These are phyloP conservation scores for Cyanistes caeruleus DNA, from an alignment of 2,113 vertebrate genomes.

Conservation along the genomic window DNA sequence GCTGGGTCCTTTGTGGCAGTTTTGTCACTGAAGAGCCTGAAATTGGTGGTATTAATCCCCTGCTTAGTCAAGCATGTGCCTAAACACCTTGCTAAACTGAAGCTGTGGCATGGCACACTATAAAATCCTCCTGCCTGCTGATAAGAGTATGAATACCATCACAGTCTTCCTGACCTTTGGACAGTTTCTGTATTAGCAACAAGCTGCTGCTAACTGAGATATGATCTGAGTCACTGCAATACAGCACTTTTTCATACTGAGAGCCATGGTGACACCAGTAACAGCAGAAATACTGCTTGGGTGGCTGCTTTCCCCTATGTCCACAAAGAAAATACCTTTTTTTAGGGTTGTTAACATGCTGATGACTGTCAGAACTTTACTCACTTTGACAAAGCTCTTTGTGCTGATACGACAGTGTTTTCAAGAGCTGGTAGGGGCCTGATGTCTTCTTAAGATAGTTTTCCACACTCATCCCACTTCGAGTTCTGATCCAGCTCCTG, in stretches of 20 bases:
- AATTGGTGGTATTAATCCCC: background rate
- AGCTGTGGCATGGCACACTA: background rate
- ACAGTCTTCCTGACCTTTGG: background rate
- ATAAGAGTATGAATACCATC: background rate
- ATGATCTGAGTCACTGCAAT: background rate
- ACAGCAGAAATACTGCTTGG: background rate
- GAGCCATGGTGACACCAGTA: background rate
- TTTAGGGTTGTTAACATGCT: background rate
- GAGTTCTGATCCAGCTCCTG: background rate
- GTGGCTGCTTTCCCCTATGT: background rate
- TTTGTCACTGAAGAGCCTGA: background rate
- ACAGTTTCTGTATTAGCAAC: background rate
- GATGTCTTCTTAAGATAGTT: background rate
- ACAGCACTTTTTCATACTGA: background rate
- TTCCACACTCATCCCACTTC: background rate
- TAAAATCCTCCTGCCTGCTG: background rate
- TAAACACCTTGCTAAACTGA: background rate
- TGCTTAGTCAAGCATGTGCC: background rate
- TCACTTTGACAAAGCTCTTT: background rate
- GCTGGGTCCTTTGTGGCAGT: background rate
- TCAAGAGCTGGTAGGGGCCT: background rate
- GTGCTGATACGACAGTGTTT: background rate
- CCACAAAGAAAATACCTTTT: background rate
- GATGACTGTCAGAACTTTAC: background rate
- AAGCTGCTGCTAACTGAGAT: background rate